Evolutionary conservation across 1,140 invertebrate species (phyloP), one percentile per base, ranked within the genome.

Genomic region (Portunus trituberculatus): DNA sequence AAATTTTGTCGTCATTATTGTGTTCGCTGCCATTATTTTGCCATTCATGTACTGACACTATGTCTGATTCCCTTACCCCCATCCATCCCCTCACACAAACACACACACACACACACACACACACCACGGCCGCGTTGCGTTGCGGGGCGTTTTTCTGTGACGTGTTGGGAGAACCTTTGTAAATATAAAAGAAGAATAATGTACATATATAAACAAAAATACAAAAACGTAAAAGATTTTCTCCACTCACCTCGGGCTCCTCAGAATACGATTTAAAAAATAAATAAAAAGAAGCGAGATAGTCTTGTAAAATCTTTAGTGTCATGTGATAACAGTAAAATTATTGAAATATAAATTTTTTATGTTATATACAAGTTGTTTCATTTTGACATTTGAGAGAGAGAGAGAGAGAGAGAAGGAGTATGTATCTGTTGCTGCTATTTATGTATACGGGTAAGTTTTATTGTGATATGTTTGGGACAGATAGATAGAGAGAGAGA

Each of bases 331-430:
- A 90, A 90, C 91, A 95, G 93, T 95, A 95, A 95, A 93, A 93
- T 95, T 95, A 95, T 95, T 95, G 95, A 95, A 95, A 93, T 95
- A 95, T 95, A 95, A 95, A 95, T 95, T 95, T 95, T 95, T 95
- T 95, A 95, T 95, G 95, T 95, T 95, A 95, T 95, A 95, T 95
- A 95, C 39, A 45, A 89, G 39, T 32, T 89, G 32, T 89, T 45
- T 39, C 25, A 45, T 88, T 88, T 2, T 88, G 31, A 8, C 39
- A 39, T 1, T 39, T 39, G 39, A 2, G 39, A 39, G 39, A 39
- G 39, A 39, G 39, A 39, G 39, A 39, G 39, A 39, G 39, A 39
- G 39, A 39, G 39, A 39, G 39, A 39, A 6, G 6, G 39, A 39
- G 39, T 52, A 7, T 52, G 14, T 52, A 14, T 52, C 14, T 14